phyloP scores from a whole-genome alignment of 1,140 invertebrate species.

The Zaprionus africanus region DNA sequence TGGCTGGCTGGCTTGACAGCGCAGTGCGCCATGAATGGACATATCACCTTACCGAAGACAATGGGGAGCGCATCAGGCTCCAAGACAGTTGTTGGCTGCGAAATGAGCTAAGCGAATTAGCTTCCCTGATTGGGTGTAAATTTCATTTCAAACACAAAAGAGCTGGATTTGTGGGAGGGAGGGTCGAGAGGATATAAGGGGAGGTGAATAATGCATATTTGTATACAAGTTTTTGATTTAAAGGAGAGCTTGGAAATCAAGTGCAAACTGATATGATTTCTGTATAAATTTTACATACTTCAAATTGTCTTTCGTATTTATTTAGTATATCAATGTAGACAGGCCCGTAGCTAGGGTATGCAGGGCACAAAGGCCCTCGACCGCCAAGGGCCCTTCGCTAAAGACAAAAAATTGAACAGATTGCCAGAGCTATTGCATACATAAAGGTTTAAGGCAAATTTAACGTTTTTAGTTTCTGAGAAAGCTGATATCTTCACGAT shows the following conservation, averaged over 20 bases:
- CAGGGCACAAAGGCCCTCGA: no score
- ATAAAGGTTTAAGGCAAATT: no score
- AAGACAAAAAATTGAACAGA: no score
- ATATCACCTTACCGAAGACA: constrained; percentile 75
- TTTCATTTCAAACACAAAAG: constrained; percentile 37
- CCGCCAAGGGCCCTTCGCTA: no score
- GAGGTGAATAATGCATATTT: background rate
- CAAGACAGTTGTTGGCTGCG: constrained; percentile 11
- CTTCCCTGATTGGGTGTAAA: constrained; percentile 44
- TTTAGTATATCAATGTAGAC: background rate
- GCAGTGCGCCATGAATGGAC: constrained; percentile 52
- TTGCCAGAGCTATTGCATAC: no score
- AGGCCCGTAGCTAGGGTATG: no score
- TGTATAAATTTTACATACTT: no score
- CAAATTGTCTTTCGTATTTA: background rate
- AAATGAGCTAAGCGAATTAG: constrained; percentile 42
- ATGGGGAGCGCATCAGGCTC: constrained; percentile 32
- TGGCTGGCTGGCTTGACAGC: constrained; percentile 27
- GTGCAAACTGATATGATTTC: background rate
- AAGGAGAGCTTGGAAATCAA: background rate
- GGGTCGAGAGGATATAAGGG: background rate
- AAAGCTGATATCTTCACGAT: no score
- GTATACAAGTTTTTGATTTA: background rate
- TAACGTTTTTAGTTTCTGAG: no score
- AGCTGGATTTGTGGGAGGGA: constrained; percentile 6